These are phyloP conservation scores for Pipistrellus nathusii DNA, from an alignment of 2,797 vertebrate genomes.

Conservation along the genomic window DNA sequence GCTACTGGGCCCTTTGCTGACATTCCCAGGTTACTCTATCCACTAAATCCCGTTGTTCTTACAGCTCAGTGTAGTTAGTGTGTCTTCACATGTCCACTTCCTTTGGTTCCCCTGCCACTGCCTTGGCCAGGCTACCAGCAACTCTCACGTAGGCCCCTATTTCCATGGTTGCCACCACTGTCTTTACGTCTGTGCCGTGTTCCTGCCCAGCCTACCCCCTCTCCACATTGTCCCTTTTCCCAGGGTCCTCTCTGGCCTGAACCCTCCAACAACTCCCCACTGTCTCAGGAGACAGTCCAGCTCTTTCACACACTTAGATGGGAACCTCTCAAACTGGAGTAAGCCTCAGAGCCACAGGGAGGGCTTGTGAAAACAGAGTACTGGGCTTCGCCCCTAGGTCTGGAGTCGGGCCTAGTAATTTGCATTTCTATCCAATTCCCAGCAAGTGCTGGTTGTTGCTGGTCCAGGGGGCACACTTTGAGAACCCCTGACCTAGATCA, in stretches of 20 bases:
- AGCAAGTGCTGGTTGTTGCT: neutral
- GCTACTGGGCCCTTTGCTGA: neutral
- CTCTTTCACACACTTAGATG: neutral
- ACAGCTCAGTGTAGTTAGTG: neutral
- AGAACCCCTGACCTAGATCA: neutral
- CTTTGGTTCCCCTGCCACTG: neutral
- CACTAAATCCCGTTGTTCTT: neutral
- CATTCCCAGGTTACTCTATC: neutral
- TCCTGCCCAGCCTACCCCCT: neutral
- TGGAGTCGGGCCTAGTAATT: neutral
- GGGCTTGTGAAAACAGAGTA: neutral
- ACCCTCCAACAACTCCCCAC: neutral
- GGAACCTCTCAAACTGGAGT: neutral
- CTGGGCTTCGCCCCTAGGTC: neutral
- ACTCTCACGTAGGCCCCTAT: neutral
- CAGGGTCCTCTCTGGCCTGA: neutral
- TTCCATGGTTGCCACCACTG: neutral
- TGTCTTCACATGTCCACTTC: neutral
- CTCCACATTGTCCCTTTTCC: neutral
- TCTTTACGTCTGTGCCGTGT: neutral
- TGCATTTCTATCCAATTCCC: constrained; percentile 12
- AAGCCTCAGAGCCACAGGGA: neutral
- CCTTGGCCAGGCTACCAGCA: neutral
- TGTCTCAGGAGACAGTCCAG: neutral
- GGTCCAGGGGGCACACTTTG: neutral